phyloP scores from a whole-genome alignment of 2,888 invertebrate species.

The Nycteola revayana region DNA sequence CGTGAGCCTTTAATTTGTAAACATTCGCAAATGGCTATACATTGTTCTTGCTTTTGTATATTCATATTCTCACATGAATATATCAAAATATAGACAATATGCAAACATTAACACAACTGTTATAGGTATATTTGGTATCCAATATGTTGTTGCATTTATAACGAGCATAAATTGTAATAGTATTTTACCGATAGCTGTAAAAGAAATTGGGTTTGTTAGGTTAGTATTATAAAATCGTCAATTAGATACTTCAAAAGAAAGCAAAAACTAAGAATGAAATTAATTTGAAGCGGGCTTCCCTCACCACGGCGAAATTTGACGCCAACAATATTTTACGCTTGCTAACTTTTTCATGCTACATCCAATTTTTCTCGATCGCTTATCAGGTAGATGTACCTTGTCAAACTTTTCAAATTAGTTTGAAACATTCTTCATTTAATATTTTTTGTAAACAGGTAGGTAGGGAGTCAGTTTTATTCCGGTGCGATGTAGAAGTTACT shows the following conservation, averaged over 20 bases:
- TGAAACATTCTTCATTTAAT: conserved; percentile 48
- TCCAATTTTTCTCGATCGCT: conserved; percentile 62
- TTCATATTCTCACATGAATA: conserved; percentile 2
- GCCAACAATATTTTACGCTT: conserved; percentile 60
- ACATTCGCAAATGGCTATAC: neutral
- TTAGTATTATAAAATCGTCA: too few species aligned
- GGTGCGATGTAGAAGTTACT: too few species aligned
- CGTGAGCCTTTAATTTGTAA: conserved; percentile 17
- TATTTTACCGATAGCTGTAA: too few species aligned
- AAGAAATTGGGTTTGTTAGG: too few species aligned
- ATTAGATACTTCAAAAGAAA: too few species aligned
- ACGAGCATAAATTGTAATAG: too few species aligned
- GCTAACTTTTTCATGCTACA: conserved; percentile 60
- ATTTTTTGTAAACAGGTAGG: conserved; percentile 37
- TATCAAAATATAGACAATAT: neutral
- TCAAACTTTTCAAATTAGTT: conserved; percentile 71
- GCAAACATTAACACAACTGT: conserved; percentile 5
- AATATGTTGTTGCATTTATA: too few species aligned
- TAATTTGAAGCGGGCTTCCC: conserved; percentile 37
- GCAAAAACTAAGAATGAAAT: conserved; percentile 40
- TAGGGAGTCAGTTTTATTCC: conserved; percentile 20
- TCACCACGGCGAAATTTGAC: conserved; percentile 45
- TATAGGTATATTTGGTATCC: too few species aligned
- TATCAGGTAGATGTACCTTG: conserved; percentile 65
- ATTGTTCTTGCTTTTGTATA: neutral